Conservation (phyloP, 2,888 invertebrate species). For the Rugalucina vietnamica region DNA sequence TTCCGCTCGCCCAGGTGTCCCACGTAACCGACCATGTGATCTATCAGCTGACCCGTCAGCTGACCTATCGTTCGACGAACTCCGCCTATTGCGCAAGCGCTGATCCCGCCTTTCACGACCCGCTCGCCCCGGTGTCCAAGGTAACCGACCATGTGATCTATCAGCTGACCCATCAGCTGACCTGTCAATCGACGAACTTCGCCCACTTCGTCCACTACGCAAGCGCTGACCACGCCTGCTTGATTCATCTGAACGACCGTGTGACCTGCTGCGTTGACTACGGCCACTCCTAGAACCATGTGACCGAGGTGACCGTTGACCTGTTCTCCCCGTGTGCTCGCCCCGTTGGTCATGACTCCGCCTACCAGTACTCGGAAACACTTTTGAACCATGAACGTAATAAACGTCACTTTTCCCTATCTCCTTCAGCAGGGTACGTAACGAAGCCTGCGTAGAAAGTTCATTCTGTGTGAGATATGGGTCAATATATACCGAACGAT, state of each 20-base stretch:
- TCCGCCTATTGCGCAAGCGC: neutral
- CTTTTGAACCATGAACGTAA: neutral
- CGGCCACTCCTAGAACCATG: neutral
- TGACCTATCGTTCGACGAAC: neutral
- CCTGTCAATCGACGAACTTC: neutral
- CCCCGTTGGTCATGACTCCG: neutral
- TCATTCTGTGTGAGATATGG: neutral
- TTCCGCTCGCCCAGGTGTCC: neutral
- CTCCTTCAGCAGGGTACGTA: neutral
- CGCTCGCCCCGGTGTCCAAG: neutral
- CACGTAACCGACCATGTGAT: neutral
- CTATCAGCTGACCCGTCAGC: neutral
- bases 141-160: neutral
- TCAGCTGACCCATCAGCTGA: neutral
- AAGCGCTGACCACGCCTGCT: too few relatives aligned
- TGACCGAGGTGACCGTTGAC: neutral
- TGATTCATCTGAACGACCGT: neutral
- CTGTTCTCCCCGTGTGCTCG: neutral
- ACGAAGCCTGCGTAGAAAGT: neutral
- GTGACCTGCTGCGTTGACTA: neutral
- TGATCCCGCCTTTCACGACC: too few relatives aligned
- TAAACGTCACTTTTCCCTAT: neutral
- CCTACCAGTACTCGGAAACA: neutral
- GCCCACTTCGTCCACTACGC: neutral
- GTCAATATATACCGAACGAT: slow-evolving; percentile 1